phyloP scores from a whole-genome alignment of 2,888 invertebrate genomes.

The Seira musarum region DNA sequence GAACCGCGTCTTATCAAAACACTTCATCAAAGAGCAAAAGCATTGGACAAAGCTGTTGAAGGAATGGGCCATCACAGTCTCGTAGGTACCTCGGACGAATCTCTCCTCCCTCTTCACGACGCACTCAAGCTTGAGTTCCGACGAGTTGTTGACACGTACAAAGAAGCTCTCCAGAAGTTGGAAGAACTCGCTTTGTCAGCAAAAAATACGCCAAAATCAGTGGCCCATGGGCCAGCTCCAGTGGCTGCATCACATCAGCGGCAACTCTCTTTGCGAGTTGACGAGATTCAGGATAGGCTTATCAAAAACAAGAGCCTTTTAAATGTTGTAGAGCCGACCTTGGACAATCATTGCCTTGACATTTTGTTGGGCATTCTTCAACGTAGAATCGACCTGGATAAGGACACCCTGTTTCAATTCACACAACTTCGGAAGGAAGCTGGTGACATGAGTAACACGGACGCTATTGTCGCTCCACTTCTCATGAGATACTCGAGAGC shows the following conservation, averaged over 20 bases:
- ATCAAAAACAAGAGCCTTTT: conserved; percentile 93
- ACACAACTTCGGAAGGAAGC: conserved; percentile 71
- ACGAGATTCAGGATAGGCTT: conserved; percentile 89
- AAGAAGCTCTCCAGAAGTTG: conserved; percentile 87
- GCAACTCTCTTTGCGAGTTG: conserved; percentile 78
- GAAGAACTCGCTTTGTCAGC: conserved; percentile 75
- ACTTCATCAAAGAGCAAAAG: conserved; percentile 80
- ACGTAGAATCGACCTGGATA: conserved; percentile 90
- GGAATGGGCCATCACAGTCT: conserved; percentile 92
- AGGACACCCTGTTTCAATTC: conserved; percentile 84
- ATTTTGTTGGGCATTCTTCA: conserved; percentile 82
- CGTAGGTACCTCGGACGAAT: conserved; percentile 76
- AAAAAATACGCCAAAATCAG: conserved; percentile 69
- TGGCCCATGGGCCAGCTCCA: conserved; percentile 78
- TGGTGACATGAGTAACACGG: conserved; percentile 73
- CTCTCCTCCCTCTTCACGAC: conserved; percentile 73
- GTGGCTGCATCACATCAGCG: conserved; percentile 92
- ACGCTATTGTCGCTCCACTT: conserved; percentile 77
- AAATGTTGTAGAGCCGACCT: conserved; percentile 79
- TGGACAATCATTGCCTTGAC: conserved; percentile 86
- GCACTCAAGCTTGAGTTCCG: conserved; percentile 80
- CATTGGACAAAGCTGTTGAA: conserved; percentile 88
- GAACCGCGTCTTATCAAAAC: conserved; percentile 77
- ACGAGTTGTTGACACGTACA: conserved; percentile 87
- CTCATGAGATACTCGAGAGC: conserved; percentile 75